Evolutionary conservation across 2,797 vertebrate genomes (phyloP), one percentile per base, ranked within the genome.

Genomic region (Enteromius argenteus): DNA sequence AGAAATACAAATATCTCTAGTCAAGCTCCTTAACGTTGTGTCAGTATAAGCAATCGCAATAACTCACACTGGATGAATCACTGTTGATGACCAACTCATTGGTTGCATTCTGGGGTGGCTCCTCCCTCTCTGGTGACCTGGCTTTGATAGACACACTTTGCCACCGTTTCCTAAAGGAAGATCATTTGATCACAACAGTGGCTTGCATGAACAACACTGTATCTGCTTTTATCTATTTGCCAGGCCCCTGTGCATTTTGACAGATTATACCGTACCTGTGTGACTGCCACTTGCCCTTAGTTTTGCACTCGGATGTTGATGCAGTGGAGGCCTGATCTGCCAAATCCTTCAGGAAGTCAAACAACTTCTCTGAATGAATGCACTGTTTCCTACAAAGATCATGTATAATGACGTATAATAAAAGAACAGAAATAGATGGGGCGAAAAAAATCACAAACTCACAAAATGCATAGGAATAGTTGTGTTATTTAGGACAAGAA

Each of bases 261-360:
- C 27, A 4, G 42, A 15, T 46, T 23, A 23, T 51, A 49, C 0
- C 53, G 39, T 79, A 95, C 94, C 93, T 94, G 91, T 90, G 92
- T 9, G 91, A 11, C 10, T 93, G 87, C 92, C 93, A 94, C 68
- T 93, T 83, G 2, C 87, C 92, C 80, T 91, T 85, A 42, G 86
- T 79, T 84, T 88, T 84, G 44, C 77, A 83, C 73, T 94, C 92
- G 10, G 91, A 89, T 51, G 89, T 39, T 30, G 89, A 51, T 1
- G 85, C 80, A 30, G 91, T 37, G 0, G 89, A 72, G 35, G 89
- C 79, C 44, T 69, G 90, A 83, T 94, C 93, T 10, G 62, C 89
- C 86, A 92, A 53, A 27, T 93, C 93, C 87, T 88, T 94, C 71
- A 96, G 89, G 84, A 96, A 96, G 89, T 95, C 92, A 85, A 95